Percentiles rank a stretch among this genome's conserved stretches.
Conservation (phyloP, 2,888 invertebrate species). For the Eilema sororculum region DNA sequence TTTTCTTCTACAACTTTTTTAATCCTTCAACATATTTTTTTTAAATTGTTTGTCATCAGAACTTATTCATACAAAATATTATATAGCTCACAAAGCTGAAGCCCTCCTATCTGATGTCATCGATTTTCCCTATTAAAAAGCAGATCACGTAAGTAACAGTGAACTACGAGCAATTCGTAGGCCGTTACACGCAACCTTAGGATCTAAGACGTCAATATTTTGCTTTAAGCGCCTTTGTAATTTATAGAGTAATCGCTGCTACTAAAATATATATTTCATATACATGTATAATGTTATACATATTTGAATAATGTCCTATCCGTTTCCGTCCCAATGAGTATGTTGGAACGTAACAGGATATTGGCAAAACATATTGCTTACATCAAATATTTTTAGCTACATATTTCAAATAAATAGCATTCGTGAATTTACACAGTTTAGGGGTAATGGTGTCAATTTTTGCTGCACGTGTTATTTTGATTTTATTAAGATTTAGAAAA, state of each 20-base stretch:
- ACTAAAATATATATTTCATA: background rate
- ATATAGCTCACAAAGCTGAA: background rate
- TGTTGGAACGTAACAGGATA: slow-evolving; percentile 35
- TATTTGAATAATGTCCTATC: slow-evolving; percentile 41
- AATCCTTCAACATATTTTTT: too few species aligned
- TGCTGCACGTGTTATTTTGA: background rate
- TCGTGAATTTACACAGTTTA: slow-evolving; percentile 12
- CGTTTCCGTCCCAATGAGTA: slow-evolving; percentile 35
- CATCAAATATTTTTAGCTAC: slow-evolving; percentile 14
- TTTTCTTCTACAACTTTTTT: too few species aligned
- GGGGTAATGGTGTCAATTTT: background rate
- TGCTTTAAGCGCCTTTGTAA: slow-evolving; percentile 55
- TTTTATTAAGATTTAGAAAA: too few species aligned
- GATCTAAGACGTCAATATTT: slow-evolving; percentile 65
- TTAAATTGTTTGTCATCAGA: background rate
- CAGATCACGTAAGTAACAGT: slow-evolving; percentile 71
- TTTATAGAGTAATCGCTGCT: slow-evolving; percentile 26
- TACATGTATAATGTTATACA: background rate
- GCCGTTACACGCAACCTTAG: slow-evolving; percentile 63
- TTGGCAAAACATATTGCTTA: slow-evolving; percentile 38
- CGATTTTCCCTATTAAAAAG: slow-evolving; percentile 53
- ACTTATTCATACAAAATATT: background rate
- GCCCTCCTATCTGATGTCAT: slow-evolving; percentile 27
- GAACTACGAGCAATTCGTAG: slow-evolving; percentile 72
- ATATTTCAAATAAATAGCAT: slow-evolving; percentile 5